Evolutionary conservation across 2,888 invertebrate species (phyloP).

Genomic region (Neria commutata): DNA sequence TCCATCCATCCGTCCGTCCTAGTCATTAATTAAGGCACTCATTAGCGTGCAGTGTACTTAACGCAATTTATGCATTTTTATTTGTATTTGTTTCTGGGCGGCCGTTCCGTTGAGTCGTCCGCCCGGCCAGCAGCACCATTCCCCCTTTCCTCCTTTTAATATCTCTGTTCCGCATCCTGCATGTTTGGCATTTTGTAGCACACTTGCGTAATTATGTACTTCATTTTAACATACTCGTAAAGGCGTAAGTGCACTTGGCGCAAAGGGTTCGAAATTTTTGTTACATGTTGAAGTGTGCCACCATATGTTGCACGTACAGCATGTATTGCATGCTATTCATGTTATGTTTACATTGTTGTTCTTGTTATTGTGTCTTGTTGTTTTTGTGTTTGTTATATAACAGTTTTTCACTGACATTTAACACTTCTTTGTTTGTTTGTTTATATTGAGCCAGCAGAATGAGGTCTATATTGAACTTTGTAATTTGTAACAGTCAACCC

Average conservation of each 20-base stretch:
- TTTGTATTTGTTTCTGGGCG: conserved; percentile 19
- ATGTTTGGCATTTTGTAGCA: not conserved
- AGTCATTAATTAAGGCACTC: conserved; percentile 30
- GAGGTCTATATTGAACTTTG: no score
- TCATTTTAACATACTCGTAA: no score
- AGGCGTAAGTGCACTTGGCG: not conserved
- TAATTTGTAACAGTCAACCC: no score
- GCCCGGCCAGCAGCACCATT: conserved; percentile 36
- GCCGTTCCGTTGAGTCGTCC: conserved; percentile 12
- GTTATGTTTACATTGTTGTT: no score
- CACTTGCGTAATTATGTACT: not conserved
- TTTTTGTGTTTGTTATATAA: conserved; percentile 35
- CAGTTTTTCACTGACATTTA: conserved; percentile 51
- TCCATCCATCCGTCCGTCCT: no score
- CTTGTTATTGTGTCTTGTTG: conserved; percentile 37
- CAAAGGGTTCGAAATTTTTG: not conserved
- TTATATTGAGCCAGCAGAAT: no score
- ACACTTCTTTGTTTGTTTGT: no score
- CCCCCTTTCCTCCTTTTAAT: conserved; percentile 11
- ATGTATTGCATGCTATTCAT: no score
- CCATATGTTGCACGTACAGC: conserved; percentile 29
- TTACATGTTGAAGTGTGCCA: conserved; percentile 26
- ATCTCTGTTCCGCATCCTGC: not conserved
- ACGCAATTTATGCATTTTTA: not conserved
- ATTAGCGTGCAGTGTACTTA: conserved; percentile 13